These are phyloP conservation scores for Tragelaphus imberbis DNA, from an alignment of 2,113 vertebrate genomes.

Conservation along the genomic window DNA sequence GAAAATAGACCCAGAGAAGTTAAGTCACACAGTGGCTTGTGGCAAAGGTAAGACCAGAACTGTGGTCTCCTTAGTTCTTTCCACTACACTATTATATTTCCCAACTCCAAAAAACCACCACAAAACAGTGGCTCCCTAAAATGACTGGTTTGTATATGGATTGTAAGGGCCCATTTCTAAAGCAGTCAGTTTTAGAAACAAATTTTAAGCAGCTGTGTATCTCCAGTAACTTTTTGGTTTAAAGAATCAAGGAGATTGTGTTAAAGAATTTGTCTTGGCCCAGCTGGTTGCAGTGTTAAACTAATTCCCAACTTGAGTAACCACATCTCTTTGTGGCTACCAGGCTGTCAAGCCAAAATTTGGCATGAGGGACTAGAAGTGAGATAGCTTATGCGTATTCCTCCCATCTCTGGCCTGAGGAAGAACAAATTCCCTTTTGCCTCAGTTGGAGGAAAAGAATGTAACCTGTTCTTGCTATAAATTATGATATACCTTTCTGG, in stretches of 20 bases:
- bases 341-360: background rate
- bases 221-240: background rate
- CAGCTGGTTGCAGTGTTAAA: background rate
- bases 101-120: background rate
- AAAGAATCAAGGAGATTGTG: background rate
- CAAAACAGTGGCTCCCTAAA: background rate
- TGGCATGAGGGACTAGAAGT: background rate
- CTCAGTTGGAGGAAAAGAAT: background rate
- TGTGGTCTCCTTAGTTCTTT: background rate
- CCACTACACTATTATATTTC: background rate
- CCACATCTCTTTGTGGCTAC: background rate
- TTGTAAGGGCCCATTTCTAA: background rate
- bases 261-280: background rate
- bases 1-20: constrained; percentile 8
- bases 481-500: background rate
- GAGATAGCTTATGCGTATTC: no score
- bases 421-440: background rate
- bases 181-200: background rate
- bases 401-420: background rate
- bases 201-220: background rate
- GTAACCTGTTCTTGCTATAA: background rate
- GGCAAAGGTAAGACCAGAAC: background rate
- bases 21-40: background rate
- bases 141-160: background rate
- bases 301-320: background rate